Evolutionary conservation across 2,797 vertebrate genomes (phyloP).

Genomic region (Pelodytes ibericus): DNA sequence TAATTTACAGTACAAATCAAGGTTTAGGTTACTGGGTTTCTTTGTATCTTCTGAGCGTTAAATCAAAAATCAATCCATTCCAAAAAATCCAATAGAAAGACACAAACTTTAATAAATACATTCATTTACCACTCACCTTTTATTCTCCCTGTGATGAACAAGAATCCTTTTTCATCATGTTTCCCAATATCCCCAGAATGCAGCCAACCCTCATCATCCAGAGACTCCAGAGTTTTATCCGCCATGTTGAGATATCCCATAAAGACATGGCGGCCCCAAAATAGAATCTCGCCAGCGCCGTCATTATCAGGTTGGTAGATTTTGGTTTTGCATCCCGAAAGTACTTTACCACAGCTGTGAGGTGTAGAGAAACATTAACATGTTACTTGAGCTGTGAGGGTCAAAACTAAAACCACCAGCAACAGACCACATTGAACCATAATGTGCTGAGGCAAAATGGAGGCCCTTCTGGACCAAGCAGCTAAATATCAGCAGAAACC

Average conservation of each 20-base stretch:
- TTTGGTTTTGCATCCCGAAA: constrained; percentile 80
- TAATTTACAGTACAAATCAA: no score
- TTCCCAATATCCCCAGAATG: constrained; percentile 91
- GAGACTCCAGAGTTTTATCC: constrained; percentile 79
- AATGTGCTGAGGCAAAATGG: no score
- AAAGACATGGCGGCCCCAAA: constrained; percentile 92
- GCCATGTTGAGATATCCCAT: constrained; percentile 93
- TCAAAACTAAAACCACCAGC: no score
- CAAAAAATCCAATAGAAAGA: no score
- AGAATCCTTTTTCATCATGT: constrained; percentile 79
- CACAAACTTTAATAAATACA: no score
- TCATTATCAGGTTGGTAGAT: constrained; percentile 76
- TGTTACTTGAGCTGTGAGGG: not conserved
- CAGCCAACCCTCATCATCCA: constrained; percentile 89
- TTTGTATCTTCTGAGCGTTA: no score
- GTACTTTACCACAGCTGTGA: constrained; percentile 82
- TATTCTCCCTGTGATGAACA: constrained; percentile 90
- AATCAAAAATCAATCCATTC: no score
- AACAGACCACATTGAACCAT: not conserved
- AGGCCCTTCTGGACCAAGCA: no score
- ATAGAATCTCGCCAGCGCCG: constrained; percentile 85
- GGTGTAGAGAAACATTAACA: not conserved
- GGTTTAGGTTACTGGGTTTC: no score
- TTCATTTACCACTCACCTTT: constrained; percentile 58
- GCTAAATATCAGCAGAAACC: no score